Conservation (phyloP, 2,888 invertebrate genomes). For the Ischnura elegans region DNA sequence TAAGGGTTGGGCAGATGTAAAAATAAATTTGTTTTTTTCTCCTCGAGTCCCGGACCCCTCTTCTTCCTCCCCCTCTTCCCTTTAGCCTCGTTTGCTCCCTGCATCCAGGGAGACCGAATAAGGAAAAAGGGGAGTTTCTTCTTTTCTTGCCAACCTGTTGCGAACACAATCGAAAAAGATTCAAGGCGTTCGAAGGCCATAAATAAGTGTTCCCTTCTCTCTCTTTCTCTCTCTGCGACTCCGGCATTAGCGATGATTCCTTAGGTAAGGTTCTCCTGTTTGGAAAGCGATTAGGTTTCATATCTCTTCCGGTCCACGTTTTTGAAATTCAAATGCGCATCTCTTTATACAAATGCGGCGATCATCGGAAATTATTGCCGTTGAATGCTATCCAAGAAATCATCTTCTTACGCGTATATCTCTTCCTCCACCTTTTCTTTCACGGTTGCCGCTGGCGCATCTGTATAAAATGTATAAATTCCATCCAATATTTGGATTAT, state of each 20-base stretch:
- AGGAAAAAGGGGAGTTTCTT: constrained; percentile 51
- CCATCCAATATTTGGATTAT: too few species aligned
- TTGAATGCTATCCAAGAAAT: too few species aligned
- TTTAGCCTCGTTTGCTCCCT: too few species aligned
- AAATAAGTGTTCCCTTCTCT: constrained; percentile 36
- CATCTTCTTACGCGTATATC: background rate
- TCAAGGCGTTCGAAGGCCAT: constrained; percentile 49
- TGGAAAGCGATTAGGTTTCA: background rate
- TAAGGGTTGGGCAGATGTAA: constrained; percentile 13
- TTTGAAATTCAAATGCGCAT: background rate
- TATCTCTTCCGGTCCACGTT: background rate
- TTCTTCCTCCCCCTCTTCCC: background rate
- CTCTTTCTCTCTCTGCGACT: too few species aligned
- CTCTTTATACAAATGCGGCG: background rate
- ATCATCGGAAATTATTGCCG: background rate
- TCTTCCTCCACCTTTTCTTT: too few species aligned
- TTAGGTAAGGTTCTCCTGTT: background rate
- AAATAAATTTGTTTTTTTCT: constrained; percentile 39
- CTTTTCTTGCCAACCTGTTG: constrained; percentile 66
- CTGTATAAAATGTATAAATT: too few species aligned
- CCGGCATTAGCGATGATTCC: constrained; percentile 30
- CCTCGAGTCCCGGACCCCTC: background rate
- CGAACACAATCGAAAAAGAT: constrained; percentile 63
- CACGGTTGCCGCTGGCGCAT: too few species aligned
- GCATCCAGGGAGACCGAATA: background rate